Conservation (phyloP, 2,113 vertebrate genomes). For the Laticauda laticaudata region DNA sequence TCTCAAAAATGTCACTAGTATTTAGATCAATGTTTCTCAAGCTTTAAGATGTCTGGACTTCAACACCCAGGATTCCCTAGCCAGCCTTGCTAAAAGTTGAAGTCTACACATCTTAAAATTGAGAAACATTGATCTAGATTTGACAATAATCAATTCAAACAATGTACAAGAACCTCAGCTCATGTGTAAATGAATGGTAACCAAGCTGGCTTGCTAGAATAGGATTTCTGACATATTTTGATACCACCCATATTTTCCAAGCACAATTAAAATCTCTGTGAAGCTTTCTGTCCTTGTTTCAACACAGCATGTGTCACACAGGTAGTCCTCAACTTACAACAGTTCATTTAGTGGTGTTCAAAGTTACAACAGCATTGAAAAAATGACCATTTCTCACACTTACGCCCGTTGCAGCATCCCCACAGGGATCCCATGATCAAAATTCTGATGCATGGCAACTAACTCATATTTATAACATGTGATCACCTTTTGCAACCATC, state of each 20-base stretch:
- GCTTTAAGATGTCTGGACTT: background rate
- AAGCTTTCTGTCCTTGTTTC: background rate
- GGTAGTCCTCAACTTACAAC: background rate
- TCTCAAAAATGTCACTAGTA: background rate
- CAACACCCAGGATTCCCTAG: background rate
- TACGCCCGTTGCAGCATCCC: background rate
- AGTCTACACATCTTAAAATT: background rate
- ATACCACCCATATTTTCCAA: background rate
- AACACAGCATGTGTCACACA: background rate
- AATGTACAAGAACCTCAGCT: background rate
- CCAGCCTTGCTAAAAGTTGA: background rate
- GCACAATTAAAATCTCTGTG: background rate
- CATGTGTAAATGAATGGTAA: background rate
- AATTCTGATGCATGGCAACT: background rate
- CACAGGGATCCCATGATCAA: background rate
- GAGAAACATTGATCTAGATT: background rate
- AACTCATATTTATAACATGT: background rate
- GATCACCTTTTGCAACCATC: background rate
- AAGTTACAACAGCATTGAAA: background rate
- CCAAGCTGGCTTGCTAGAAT: background rate
- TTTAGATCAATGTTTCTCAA: background rate
- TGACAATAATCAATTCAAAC: background rate
- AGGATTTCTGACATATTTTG: background rate
- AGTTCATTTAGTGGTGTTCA: background rate
- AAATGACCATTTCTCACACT: background rate